Evolutionary conservation across 1,140 invertebrate species (phyloP).

Genomic region (Eriosoma lanigerum): DNA sequence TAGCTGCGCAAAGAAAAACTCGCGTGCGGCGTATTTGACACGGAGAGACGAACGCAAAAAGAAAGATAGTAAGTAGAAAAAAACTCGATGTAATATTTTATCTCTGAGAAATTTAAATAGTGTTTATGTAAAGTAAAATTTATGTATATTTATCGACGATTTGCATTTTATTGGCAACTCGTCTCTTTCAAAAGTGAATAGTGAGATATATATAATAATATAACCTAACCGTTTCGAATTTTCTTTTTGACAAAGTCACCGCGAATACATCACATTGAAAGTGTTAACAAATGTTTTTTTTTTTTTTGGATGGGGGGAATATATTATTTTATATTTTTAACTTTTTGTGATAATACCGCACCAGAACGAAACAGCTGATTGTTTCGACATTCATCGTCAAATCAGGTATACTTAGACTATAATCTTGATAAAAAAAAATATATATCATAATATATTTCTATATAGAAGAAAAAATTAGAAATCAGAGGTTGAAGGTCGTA

Average conservation of each 20-base stretch:
- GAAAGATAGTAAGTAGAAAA: not conserved
- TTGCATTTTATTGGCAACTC: slow-evolving; percentile 46
- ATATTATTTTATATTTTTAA: no score
- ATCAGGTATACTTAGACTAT: no score
- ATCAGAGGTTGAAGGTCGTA: no score
- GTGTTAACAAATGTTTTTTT: not conserved
- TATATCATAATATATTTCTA: no score
- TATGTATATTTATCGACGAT: slow-evolving; percentile 40
- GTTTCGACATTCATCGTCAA: no score
- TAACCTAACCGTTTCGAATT: slow-evolving; percentile 7
- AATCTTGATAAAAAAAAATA: no score
- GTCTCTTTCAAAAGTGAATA: not conserved
- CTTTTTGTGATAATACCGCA: no score
- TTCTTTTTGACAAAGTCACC: slow-evolving; percentile 27
- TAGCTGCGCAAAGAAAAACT: not conserved
- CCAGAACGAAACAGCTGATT: no score
- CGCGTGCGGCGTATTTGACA: not conserved
- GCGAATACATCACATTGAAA: no score
- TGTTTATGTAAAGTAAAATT: slow-evolving; percentile 45
- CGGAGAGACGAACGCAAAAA: not conserved
- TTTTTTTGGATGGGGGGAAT: no score
- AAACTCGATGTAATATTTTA: slow-evolving; percentile 20
- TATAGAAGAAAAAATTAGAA: no score
- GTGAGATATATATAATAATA: not conserved
- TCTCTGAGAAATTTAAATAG: slow-evolving; percentile 38